These are phyloP conservation scores for Montipora foliosa DNA, from an alignment of 64 coral and sea anemone genomes.

Conservation along the genomic window DNA sequence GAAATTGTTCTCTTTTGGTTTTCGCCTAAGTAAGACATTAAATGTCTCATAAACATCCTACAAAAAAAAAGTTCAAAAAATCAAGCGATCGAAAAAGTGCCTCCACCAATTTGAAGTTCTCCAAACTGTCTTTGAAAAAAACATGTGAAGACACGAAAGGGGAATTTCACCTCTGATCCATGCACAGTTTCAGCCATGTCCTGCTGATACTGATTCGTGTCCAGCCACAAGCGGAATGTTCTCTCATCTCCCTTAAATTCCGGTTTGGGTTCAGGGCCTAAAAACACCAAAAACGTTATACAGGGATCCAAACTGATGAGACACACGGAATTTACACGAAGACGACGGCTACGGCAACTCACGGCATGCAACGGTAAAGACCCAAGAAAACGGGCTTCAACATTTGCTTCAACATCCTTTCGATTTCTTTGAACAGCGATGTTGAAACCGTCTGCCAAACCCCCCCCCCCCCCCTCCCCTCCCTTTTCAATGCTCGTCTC, in stretches of 20 bases:
- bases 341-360: no score
- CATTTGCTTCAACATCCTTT: no score
- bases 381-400: no score
- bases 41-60: slow-evolving; percentile 99
- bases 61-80: neutral
- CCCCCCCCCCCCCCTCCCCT: no score
- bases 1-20: slow-evolving; percentile 99
- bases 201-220: slow-evolving; percentile 93
- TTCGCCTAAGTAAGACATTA: slow-evolving; percentile 93
- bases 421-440: no score
- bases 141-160: neutral
- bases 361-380: no score
- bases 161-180: slow-evolving; percentile 61
- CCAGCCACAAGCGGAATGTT: slow-evolving; percentile 88
- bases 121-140: neutral
- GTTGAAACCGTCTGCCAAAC: no score
- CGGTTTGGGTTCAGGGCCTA: slow-evolving; percentile 89
- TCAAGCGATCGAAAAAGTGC: neutral
- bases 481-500: no score
- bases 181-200: slow-evolving; percentile 88
- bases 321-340: no score
- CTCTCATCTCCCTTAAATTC: slow-evolving; percentile 85
- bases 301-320: neutral
- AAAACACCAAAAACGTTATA: neutral
- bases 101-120: neutral